phyloP scores from a whole-genome alignment of 1,140 invertebrate genomes.

The Drosophila kanapiae region DNA sequence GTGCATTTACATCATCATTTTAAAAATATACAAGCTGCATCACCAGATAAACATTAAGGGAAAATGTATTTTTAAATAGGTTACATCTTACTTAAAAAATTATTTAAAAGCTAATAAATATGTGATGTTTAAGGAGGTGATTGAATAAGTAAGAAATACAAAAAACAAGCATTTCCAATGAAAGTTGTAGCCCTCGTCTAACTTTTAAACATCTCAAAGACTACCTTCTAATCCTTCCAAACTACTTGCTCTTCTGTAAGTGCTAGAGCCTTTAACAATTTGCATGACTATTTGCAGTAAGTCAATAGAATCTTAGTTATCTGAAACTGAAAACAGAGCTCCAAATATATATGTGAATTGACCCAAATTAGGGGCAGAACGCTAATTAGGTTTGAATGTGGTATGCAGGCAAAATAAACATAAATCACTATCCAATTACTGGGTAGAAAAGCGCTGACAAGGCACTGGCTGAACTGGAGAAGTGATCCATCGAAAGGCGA shows the following conservation, averaged over 20 bases:
- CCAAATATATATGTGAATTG: neutral
- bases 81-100: too few species aligned
- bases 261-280: neutral
- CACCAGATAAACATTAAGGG: neutral
- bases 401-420: conserved; percentile 3
- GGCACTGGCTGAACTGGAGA: neutral
- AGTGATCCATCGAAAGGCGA: conserved; percentile 12
- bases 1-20: neutral
- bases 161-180: neutral
- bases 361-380: conserved; percentile 8
- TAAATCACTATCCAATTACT: conserved; percentile 18
- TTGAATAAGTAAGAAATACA: too few species aligned
- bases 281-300: neutral
- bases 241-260: neutral
- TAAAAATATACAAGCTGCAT: neutral
- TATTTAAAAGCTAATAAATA: too few species aligned
- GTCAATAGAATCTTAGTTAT: neutral
- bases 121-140: too few species aligned
- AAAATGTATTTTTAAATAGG: neutral
- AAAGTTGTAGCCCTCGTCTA: neutral
- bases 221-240: neutral
- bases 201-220: neutral
- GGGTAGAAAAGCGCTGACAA: conserved; percentile 3
- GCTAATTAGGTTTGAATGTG: conserved; percentile 12
- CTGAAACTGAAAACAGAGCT: neutral